These are phyloP conservation scores for Tribolium freemani DNA, from an alignment of 2,888 invertebrate species.

Conservation along the genomic window DNA sequence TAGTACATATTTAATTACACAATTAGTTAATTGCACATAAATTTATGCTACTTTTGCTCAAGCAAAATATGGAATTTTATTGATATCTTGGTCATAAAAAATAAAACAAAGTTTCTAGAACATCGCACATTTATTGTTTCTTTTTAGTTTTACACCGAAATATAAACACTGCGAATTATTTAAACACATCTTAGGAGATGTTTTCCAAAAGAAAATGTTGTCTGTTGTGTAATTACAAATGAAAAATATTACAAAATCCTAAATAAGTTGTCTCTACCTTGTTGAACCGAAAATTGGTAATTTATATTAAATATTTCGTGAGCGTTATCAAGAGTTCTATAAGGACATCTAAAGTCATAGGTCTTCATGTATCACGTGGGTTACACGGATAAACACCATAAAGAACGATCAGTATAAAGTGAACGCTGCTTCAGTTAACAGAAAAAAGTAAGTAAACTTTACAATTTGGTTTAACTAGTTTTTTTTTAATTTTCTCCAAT, in stretches of 20 bases:
- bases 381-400: constrained; percentile 31
- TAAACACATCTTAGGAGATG: no score
- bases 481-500: no score
- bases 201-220: no score
- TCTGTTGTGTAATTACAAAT: not conserved
- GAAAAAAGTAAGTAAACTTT: constrained; percentile 51
- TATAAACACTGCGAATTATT: no score
- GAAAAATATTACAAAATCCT: not conserved
- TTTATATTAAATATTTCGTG: constrained; percentile 39
- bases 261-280: not conserved
- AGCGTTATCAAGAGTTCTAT: constrained; percentile 51
- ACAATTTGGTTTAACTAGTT: not conserved
- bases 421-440: constrained; percentile 28
- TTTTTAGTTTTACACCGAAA: no score
- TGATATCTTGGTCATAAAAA: no score
- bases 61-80: no score
- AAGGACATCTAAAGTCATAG: constrained; percentile 54
- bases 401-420: constrained; percentile 34
- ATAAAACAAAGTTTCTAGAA: no score
- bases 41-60: no score
- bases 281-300: constrained; percentile 5
- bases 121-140: no score
- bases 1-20: no score
- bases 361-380: constrained; percentile 47
- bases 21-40: no score